A percentile compares a stretch with the other conserved stretches of the same genome.
Evolutionary conservation across 2,888 invertebrate genomes (phyloP).

Genomic region (Tiliacea citrago): DNA sequence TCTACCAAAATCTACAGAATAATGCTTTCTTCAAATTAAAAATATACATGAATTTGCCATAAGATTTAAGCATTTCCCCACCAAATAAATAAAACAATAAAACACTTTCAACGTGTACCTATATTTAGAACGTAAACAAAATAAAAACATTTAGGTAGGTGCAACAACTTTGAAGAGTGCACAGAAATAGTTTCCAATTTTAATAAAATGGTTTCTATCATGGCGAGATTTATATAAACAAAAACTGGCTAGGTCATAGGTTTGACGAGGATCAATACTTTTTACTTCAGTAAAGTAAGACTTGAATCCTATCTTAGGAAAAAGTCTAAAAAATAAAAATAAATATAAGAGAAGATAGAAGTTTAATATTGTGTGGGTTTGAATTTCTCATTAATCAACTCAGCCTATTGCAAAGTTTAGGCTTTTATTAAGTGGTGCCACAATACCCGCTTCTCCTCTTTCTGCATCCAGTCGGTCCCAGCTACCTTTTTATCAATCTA

Average conservation of each 20-base stretch:
- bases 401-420: background rate
- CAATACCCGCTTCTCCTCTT: background rate
- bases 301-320: background rate
- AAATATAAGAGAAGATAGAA: too few species aligned
- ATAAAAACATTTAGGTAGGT: background rate
- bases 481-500: background rate
- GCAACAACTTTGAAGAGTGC: conserved; percentile 3
- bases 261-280: conserved; percentile 29
- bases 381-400: background rate
- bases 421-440: background rate
- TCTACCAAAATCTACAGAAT: background rate
- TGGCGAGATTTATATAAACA: conserved; percentile 34
- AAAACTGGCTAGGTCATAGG: conserved; percentile 16
- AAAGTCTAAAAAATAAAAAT: background rate
- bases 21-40: background rate
- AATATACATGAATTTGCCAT: background rate
- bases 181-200: conserved; percentile 51
- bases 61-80: background rate
- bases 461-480: background rate
- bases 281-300: conserved; percentile 5
- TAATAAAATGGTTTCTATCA: conserved; percentile 45
- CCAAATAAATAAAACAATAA: conserved; percentile 14
- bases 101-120: conserved; percentile 3
- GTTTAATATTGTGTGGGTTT: background rate
- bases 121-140: conserved; percentile 11